Conservation (phyloP, 2,888 invertebrate species). For the Agrochola circellaris region DNA sequence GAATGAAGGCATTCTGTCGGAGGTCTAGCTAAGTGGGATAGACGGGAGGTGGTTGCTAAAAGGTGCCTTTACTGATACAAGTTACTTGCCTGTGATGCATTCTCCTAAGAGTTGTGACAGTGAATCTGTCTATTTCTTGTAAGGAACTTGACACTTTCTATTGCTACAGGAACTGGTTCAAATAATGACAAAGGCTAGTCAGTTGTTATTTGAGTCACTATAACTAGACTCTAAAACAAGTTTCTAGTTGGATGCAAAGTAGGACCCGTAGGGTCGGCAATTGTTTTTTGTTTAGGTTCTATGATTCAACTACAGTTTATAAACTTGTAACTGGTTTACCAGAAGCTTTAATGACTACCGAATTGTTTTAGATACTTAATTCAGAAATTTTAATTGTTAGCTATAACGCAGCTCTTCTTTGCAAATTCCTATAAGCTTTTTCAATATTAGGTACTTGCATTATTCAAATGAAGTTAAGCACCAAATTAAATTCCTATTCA, state of each 20-base stretch:
- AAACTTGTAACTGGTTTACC: neutral
- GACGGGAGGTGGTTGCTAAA: slow-evolving; percentile 62
- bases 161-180: slow-evolving; percentile 13
- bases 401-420: neutral
- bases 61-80: slow-evolving; percentile 74
- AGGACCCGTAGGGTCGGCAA: neutral
- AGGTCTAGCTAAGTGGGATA: slow-evolving; percentile 71
- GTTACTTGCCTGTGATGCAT: slow-evolving; percentile 65
- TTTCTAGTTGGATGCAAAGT: neutral
- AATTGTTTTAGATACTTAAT: neutral
- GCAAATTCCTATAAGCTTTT: neutral
- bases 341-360: neutral
- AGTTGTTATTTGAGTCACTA: neutral
- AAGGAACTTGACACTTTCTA: slow-evolving; percentile 11
- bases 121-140: slow-evolving; percentile 17
- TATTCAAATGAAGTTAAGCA: neutral
- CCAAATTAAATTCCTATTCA: neutral
- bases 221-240: neutral
- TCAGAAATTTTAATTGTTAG: too few relatives aligned
- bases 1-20: slow-evolving; percentile 58
- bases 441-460: neutral
- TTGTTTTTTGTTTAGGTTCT: neutral
- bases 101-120: slow-evolving; percentile 10
- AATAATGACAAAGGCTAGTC: neutral
- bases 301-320: neutral